phyloP scores from a whole-genome alignment of 2,113 vertebrate species.

The Irena cyanogastra region DNA sequence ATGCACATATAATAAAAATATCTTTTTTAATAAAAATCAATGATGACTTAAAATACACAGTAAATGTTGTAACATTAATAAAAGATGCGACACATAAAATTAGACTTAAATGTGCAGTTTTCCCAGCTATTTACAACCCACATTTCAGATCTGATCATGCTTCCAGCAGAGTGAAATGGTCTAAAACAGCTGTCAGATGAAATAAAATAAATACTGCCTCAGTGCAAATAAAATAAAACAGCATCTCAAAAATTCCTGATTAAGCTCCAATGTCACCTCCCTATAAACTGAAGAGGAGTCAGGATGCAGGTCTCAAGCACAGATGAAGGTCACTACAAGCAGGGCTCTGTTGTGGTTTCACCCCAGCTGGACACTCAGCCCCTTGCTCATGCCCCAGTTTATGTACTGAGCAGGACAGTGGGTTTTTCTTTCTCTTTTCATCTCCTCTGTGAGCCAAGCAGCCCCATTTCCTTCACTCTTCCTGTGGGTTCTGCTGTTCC shows the following conservation, averaged over 20 bases:
- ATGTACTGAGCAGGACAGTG: background rate
- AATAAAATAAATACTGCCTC: slow-evolving; percentile 57
- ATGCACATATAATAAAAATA: slow-evolving; percentile 49
- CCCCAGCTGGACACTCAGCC: background rate
- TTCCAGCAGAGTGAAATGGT: slow-evolving; percentile 63
- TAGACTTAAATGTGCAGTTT: slow-evolving; percentile 47
- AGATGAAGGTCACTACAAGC: background rate
- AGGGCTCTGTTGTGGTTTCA: background rate
- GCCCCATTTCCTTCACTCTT: background rate
- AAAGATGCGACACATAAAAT: slow-evolving; percentile 61
- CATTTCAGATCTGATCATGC: slow-evolving; percentile 47
- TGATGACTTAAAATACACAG: slow-evolving; percentile 63
- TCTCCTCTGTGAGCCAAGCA: background rate
- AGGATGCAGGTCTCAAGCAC: background rate
- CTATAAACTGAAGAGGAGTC: background rate
- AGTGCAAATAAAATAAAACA: slow-evolving; percentile 42
- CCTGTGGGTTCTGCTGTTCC: background rate
- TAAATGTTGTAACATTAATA: slow-evolving; percentile 67
- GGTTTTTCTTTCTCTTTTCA: background rate
- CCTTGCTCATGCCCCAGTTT: background rate
- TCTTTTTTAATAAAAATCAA: slow-evolving; percentile 74
- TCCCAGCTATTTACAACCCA: slow-evolving; percentile 50
- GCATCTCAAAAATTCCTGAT: background rate
- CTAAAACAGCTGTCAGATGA: slow-evolving; percentile 65
- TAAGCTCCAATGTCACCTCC: background rate